Conservation (phyloP, 2,888 invertebrate species). For the Hofmannophila pseudospretella region DNA sequence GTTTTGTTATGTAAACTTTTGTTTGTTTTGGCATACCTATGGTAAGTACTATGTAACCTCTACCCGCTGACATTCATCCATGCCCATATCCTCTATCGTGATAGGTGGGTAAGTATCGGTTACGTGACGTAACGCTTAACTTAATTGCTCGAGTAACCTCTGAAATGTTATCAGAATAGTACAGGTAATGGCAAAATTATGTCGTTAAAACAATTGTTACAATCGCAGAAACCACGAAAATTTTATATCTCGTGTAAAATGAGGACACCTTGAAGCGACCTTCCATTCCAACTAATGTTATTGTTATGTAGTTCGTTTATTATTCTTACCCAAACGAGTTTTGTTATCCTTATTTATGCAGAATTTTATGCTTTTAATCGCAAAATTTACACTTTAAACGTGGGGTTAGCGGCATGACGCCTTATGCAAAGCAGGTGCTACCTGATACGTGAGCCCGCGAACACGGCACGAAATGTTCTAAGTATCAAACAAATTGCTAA, state of each 20-base stretch:
- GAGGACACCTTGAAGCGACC: slow-evolving; percentile 55
- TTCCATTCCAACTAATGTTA: slow-evolving; percentile 35
- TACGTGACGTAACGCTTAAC: no score
- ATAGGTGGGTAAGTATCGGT: no score
- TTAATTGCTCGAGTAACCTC: no score
- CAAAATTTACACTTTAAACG: slow-evolving; percentile 71
- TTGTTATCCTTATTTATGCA: slow-evolving; percentile 54
- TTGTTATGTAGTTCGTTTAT: slow-evolving; percentile 42
- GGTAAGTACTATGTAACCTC: no score
- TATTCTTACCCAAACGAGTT: slow-evolving; percentile 53
- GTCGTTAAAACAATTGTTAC: no score
- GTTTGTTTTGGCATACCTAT: no score
- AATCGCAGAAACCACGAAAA: no score
- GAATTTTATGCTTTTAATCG: slow-evolving; percentile 69
- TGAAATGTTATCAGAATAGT: no score
- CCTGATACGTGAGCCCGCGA: slow-evolving; percentile 61
- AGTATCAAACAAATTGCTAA: slow-evolving; percentile 20
- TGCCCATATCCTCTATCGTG: no score
- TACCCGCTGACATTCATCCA: no score
- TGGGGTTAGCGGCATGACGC: slow-evolving; percentile 68
- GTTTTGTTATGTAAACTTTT: no score
- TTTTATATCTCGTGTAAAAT: slow-evolving; percentile 19
- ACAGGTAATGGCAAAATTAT: no score
- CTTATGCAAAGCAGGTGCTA: slow-evolving; percentile 78
- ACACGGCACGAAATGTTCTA: slow-evolving; percentile 38